Evolutionary conservation across 2,888 invertebrate species (phyloP), one percentile per base, ranked within the genome.

Genomic region (Dusona sp.): DNA sequence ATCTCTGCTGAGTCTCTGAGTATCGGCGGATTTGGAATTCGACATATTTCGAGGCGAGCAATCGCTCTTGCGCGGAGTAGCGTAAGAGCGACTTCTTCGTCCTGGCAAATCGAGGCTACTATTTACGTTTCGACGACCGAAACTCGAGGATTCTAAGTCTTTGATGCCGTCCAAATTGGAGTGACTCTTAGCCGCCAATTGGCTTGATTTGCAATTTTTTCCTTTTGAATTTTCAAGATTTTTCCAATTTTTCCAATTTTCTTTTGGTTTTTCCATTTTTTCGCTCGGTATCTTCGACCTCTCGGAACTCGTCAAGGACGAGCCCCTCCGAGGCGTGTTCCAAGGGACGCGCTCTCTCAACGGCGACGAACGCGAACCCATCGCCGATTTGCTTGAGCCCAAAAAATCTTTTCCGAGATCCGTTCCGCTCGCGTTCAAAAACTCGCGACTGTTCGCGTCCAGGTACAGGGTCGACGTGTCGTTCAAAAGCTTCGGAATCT

Each of bases 51-150:
- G 61, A 9, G 89, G 75, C 0, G 84, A 83, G n/a, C 75, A 68
- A 48, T 88, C 85, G n/a, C 22, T 64, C n/a, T 83, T 88, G 33
- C 89, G 80, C 22, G 90, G 88, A 11, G 82, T 88, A 6, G 83
- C 78, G 67, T 89, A 88, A 0, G 92, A 92, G 42, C 87, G 88
- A 3, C 92, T 92, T 88, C 89, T 88, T 75, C 89, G 88, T 42
- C 87, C 88, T 2, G 57, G 36, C 3, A 84, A 45, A 19, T 88
- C 85, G 70, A 51, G 42, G n/a, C 36, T 79, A 19, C 70, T 68
- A 16, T 68, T 83, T 13, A 11, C 61, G 13, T 36, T 22, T 51
- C 72, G 75, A 16, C 54, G 19, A 36, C 19, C 25, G 36, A 25
- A 13, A 19, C 3, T 54, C 54, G 79, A 74, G n/a, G 64, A 83